These are phyloP conservation scores for silkworm (Bombyx mori) DNA, from an alignment of 1,140 invertebrate species.

Conservation along the genomic window DNA sequence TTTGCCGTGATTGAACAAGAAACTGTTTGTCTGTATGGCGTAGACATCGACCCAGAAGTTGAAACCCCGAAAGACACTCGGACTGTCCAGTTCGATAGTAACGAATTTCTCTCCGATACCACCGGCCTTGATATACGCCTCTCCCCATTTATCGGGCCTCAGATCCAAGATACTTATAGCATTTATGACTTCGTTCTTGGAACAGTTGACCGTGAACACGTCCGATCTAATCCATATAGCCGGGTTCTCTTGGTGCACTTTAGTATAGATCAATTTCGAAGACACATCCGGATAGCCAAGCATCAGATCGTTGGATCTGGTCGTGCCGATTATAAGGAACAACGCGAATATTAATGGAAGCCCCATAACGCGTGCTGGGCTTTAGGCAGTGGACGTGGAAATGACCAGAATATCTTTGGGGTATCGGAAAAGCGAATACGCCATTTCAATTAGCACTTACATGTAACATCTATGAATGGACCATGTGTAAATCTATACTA, in stretches of 20 bases:
- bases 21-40: constrained; percentile 34
- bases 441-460: background rate
- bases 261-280: constrained; percentile 45
- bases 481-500: no score
- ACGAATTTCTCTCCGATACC: constrained; percentile 50
- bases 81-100: constrained; percentile 47
- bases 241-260: constrained; percentile 52
- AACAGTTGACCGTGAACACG: constrained; percentile 47
- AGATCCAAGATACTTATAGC: constrained; percentile 48
- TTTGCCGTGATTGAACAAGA: constrained; percentile 20
- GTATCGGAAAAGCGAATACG: background rate
- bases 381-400: background rate
- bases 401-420: background rate
- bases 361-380: background rate
- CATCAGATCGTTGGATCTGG: constrained; percentile 28
- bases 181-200: constrained; percentile 45
- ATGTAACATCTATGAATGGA: constrained; percentile 6
- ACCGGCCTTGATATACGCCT: constrained; percentile 41
- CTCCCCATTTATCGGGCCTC: constrained; percentile 46
- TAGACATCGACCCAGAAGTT: constrained; percentile 59
- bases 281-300: constrained; percentile 43
- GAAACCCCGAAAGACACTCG: constrained; percentile 42
- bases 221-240: constrained; percentile 53
- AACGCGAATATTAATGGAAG: background rate
- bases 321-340: background rate